Conservation (phyloP, 2,888 invertebrate species). For the Stenodema calcarata region DNA sequence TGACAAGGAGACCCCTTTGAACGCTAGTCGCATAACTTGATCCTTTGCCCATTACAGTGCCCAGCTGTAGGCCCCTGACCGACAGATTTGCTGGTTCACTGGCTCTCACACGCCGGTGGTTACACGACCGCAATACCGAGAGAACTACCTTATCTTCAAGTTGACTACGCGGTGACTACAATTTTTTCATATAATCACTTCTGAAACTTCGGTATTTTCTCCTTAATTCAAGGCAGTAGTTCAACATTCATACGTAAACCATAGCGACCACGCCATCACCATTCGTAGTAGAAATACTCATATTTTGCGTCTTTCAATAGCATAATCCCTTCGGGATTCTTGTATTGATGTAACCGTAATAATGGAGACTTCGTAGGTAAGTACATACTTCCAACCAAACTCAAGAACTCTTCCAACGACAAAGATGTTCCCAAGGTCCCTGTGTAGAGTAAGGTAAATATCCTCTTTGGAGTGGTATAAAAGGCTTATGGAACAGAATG, state of each 20-base stretch:
- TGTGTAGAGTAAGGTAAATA: not conserved
- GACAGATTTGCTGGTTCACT: not conserved
- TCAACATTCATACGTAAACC: too few relatives aligned
- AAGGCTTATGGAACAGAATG: not conserved
- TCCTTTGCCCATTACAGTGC: slow-evolving; percentile 8
- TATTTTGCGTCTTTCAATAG: too few relatives aligned
- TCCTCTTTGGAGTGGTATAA: not conserved
- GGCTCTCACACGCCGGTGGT: not conserved
- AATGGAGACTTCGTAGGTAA: too few relatives aligned
- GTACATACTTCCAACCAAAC: too few relatives aligned
- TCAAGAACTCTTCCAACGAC: not conserved
- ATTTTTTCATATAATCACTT: too few relatives aligned
- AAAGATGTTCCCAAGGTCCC: not conserved
- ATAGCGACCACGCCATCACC: too few relatives aligned
- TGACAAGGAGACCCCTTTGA: not conserved
- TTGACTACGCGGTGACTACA: too few relatives aligned
- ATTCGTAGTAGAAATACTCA: too few relatives aligned
- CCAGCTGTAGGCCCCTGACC: not conserved
- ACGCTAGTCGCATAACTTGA: slow-evolving; percentile 12
- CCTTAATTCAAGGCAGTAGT: too few relatives aligned
- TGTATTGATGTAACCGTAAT: too few relatives aligned
- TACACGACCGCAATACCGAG: not conserved
- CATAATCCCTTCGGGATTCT: too few relatives aligned
- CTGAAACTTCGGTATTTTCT: too few relatives aligned
- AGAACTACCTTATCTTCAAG: not conserved